Evolutionary conservation across 1,140 invertebrate genomes (phyloP), one percentile per base, ranked within the genome.

Genomic region (Ephestia elutella): DNA sequence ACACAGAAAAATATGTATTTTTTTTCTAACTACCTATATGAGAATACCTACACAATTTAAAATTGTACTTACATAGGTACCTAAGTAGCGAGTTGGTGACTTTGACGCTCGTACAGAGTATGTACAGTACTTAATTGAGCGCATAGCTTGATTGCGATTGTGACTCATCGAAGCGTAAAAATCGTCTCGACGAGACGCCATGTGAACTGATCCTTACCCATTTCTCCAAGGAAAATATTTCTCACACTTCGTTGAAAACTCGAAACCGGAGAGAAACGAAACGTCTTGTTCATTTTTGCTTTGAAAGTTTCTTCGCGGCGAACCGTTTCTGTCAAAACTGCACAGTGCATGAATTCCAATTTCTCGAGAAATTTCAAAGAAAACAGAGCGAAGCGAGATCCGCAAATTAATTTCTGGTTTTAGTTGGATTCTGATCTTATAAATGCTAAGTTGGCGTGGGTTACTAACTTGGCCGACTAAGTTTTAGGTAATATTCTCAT

Each of bases 331-430:
- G 50, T 53, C 50, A 53, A 53, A 53, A 53, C 50, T 53, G 50
- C 21, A 53, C 28, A 25, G 19, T 53, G 50, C 50, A 53, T 53
- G 50, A 53, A 53, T 53, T 53, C 21, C 50, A 53, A 53, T 53
- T 53, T 53, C 20, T 25, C 13, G 20, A 8, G 38, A 53, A 53
- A 20, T 20, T 53, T 25, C 50, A 15, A n/a, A 25, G 50, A 25
- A 53, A 53, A 53, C 50, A 25, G 17, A 20, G 19, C 21, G 19
- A 53, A 10, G 20, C 30, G 30, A 4, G 4, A 32, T 32, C 20
- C 20, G 2, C 11, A n/a, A 53, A 53, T 53, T 53, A 53, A 53
- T 53, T 53, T 25, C 13, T 25, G 50, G 50, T 25, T 53, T 53
- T 25, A 53, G 19, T 25, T 25, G 50, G 50, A 25, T 25, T 50